phyloP scores from a whole-genome alignment of 2,113 vertebrate species.

The Odontesthes bonariensis region DNA sequence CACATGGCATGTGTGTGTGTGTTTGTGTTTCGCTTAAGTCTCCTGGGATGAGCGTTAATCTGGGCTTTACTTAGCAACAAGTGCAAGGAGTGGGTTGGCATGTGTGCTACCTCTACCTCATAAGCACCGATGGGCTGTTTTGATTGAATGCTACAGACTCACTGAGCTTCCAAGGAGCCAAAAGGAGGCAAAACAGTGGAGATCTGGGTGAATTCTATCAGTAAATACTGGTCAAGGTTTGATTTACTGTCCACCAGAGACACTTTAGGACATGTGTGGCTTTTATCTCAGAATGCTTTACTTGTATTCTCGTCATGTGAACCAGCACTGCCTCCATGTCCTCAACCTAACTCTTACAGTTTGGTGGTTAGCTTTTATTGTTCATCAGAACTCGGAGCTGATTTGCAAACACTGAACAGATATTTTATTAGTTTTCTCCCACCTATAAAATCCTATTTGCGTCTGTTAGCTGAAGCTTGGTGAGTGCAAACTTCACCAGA shows the following conservation, averaged over 20 bases:
- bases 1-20: background rate
- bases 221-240: background rate
- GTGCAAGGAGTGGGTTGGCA: conserved; percentile 32
- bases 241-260: background rate
- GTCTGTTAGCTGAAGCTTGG: conserved; percentile 4
- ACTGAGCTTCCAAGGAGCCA: conserved; percentile 32
- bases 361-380: background rate
- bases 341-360: background rate
- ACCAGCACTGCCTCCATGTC: background rate
- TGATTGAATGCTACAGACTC: conserved; percentile 26
- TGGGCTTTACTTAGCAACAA: conserved; percentile 46
- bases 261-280: too few relatives aligned
- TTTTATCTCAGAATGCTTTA: background rate
- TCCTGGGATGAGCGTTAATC: conserved; percentile 37
- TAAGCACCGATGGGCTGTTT: conserved; percentile 20
- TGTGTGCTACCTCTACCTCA: conserved; percentile 52
- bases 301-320: background rate
- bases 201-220: conserved; percentile 18
- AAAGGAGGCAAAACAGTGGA: conserved; percentile 8
- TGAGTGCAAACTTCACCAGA: conserved; percentile 7
- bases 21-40: conserved; percentile 4
- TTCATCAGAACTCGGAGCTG: conserved; percentile 21
- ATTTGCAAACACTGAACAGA: conserved; percentile 22
- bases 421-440: conserved; percentile 45
- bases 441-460: conserved; percentile 32